phyloP scores from a whole-genome alignment of 2,888 invertebrate genomes.

The Drosophila austrosaltans region DNA sequence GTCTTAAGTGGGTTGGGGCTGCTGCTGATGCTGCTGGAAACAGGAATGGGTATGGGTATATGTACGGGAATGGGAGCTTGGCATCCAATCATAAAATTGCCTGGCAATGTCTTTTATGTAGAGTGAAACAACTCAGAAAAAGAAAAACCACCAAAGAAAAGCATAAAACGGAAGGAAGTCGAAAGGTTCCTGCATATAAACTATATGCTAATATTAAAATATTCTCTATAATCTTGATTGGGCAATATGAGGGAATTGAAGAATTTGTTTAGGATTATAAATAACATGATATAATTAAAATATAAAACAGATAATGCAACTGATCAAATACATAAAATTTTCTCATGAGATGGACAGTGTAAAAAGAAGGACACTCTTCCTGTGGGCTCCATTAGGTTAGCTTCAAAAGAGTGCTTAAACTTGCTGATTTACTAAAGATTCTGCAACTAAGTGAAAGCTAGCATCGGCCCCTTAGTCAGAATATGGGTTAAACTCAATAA shows the following conservation, averaged over 20 bases:
- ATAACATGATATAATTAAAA: too few relatives aligned
- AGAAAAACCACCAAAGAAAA: constrained; percentile 25
- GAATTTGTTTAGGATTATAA: background rate
- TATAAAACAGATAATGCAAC: too few relatives aligned
- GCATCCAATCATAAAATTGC: constrained; percentile 69
- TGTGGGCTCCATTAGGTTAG: too few relatives aligned
- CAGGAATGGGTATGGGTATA: constrained; percentile 31
- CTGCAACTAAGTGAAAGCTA: too few relatives aligned
- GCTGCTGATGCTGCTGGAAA: constrained; percentile 15
- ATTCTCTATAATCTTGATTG: background rate
- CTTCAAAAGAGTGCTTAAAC: too few relatives aligned
- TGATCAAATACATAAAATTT: too few relatives aligned
- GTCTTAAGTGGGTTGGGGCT: constrained; percentile 44
- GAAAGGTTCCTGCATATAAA: constrained; percentile 5
- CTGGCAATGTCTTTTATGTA: constrained; percentile 61
- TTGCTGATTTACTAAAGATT: too few relatives aligned
- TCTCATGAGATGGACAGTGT: too few relatives aligned
- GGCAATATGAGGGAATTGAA: background rate
- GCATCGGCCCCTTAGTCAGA: too few relatives aligned
- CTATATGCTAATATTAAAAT: background rate
- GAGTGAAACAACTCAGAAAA: constrained; percentile 21
- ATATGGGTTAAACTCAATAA: too few relatives aligned
- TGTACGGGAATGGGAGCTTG: constrained; percentile 43
- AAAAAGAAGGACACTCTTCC: too few relatives aligned
- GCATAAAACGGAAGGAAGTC: constrained; percentile 10